Percentiles rank a stretch among this genome's conserved stretches.
Conservation (phyloP, 2,797 vertebrate species). For the Parauchenoglanis ngamensis region DNA sequence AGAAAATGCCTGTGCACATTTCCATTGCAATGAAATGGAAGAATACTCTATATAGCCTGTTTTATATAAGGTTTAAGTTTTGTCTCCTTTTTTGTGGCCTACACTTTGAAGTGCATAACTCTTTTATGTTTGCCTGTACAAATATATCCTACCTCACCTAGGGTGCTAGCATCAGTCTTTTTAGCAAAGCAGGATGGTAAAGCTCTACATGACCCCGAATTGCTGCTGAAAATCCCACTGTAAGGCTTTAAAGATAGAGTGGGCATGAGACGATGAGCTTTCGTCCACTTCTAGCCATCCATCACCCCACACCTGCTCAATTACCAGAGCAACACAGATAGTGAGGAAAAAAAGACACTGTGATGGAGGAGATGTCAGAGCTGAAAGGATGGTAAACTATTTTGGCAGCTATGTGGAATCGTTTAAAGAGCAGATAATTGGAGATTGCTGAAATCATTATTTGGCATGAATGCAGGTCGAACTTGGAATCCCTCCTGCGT, state of each 20-base stretch:
- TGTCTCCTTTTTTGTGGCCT: neutral
- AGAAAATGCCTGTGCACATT: neutral
- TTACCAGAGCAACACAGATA: slow-evolving; percentile 37
- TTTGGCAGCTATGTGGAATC: slow-evolving; percentile 30
- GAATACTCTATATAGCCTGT: neutral
- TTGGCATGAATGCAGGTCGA: slow-evolving; percentile 26
- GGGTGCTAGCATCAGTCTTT: neutral
- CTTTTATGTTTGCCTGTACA: neutral
- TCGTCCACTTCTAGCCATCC: slow-evolving; percentile 48
- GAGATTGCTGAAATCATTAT: slow-evolving; percentile 32
- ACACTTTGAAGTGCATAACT: neutral
- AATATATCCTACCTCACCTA: neutral
- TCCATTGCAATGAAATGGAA: neutral
- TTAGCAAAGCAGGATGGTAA: slow-evolving; percentile 2
- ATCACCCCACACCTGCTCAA: slow-evolving; percentile 51
- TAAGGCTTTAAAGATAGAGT: slow-evolving; percentile 49
- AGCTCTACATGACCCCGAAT: slow-evolving; percentile 27
- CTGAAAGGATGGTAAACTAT: slow-evolving; percentile 33
- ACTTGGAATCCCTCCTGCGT: neutral
- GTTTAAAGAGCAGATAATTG: slow-evolving; percentile 37
- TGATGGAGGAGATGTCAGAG: slow-evolving; percentile 51
- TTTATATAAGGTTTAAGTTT: slow-evolving; percentile 17
- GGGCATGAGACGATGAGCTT: slow-evolving; percentile 32
- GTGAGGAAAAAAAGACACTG: slow-evolving; percentile 2
- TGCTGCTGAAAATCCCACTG: slow-evolving; percentile 54